A percentile compares a stretch with the other conserved stretches of the same genome.
These are phyloP conservation scores for Nomada ferruginata DNA, from an alignment of 2,888 invertebrate genomes.

Conservation along the genomic window DNA sequence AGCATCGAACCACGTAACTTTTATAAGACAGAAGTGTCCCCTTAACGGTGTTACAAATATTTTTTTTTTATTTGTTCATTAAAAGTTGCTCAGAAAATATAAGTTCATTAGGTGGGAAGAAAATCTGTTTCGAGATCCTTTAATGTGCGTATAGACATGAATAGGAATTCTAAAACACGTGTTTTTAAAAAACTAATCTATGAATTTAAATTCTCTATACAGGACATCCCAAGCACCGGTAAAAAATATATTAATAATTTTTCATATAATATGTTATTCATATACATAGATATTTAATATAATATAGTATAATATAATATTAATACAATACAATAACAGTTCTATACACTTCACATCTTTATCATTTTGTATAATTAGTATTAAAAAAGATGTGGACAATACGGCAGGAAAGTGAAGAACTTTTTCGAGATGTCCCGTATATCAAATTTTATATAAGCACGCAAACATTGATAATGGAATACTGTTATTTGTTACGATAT, in stretches of 20 bases:
- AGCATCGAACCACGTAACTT: constrained; percentile 39
- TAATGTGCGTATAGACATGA: constrained; percentile 23
- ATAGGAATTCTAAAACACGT: constrained; percentile 51
- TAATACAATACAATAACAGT: constrained; percentile 40
- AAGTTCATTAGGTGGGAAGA: constrained; percentile 40
- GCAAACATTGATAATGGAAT: constrained; percentile 42
- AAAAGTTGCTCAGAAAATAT: constrained; percentile 64
- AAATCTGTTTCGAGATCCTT: constrained; percentile 52
- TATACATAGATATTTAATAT: constrained; percentile 9
- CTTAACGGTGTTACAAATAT: constrained; percentile 36
- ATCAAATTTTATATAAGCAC: constrained; percentile 60
- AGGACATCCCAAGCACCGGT: constrained; percentile 50
- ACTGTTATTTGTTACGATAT: background rate
- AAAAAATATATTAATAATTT: constrained; percentile 53
- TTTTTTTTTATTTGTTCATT: constrained; percentile 31
- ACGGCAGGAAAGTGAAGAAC: constrained; percentile 24
- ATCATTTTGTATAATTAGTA: constrained; percentile 24
- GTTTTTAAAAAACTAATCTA: constrained; percentile 44
- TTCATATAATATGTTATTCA: constrained; percentile 17
- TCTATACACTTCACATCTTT: constrained; percentile 22
- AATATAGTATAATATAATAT: constrained; percentile 8
- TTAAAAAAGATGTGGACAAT: constrained; percentile 40
- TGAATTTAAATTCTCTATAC: constrained; percentile 48
- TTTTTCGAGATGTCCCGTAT: constrained; percentile 55
- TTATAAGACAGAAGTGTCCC: constrained; percentile 33